Conservation (phyloP, 1,140 invertebrate genomes). For the Drosophila cardini region DNA sequence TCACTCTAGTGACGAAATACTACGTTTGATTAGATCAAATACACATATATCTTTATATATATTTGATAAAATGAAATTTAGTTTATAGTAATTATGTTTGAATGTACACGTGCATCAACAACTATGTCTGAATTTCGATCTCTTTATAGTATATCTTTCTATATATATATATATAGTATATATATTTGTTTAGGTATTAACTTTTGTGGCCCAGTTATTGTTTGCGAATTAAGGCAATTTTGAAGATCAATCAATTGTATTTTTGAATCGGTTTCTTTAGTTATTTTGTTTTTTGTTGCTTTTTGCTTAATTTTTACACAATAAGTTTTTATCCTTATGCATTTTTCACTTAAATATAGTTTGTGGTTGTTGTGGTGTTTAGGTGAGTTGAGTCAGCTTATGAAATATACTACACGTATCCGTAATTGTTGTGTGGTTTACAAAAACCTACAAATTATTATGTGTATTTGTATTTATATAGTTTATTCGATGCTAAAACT, state of each 20-base stretch:
- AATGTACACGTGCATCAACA: conserved; percentile 17
- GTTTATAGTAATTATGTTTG: conserved; percentile 8
- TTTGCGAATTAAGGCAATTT: conserved; percentile 49
- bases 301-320: conserved; percentile 63
- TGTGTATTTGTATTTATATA: conserved; percentile 71
- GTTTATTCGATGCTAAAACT: conserved; percentile 75
- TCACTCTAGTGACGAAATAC: conserved; percentile 5
- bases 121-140: conserved; percentile 7
- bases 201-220: conserved; percentile 42
- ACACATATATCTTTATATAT: conserved; percentile 1
- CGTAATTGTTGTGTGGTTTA: conserved; percentile 27
- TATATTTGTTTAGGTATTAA: conserved; percentile 10
- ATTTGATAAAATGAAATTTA: background rate
- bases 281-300: conserved; percentile 25
- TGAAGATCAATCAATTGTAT: conserved; percentile 52
- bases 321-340: conserved; percentile 39
- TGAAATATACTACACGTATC: conserved; percentile 39
- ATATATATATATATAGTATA: conserved; percentile 10
- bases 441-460: conserved; percentile 50
- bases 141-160: conserved; percentile 3
- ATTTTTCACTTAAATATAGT: conserved; percentile 65
- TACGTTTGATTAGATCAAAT: conserved; percentile 6
- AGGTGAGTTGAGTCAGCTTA: conserved; percentile 36
- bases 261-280: conserved; percentile 22
- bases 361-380: conserved; percentile 24